Conservation (phyloP, 2,113 vertebrate genomes). For the Cyanoramphus novaezelandiae region DNA sequence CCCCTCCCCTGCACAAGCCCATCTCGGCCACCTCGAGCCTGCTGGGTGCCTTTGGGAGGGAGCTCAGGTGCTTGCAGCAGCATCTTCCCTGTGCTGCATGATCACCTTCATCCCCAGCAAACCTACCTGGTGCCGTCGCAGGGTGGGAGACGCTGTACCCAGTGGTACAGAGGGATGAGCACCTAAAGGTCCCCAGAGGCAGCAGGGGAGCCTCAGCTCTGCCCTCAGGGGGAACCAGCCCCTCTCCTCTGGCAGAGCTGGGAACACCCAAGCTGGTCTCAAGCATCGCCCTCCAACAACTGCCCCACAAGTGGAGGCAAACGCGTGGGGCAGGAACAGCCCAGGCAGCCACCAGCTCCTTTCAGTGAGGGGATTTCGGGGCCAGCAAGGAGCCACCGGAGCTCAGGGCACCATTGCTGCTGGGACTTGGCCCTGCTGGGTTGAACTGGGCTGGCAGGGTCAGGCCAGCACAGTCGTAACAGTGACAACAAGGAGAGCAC, state of each 20-base stretch:
- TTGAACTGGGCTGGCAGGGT: not conserved
- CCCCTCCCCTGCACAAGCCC: not conserved
- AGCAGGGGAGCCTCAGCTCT: not conserved
- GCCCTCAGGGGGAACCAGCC: not conserved
- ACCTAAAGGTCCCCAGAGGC: not conserved
- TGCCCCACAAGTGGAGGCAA: not conserved
- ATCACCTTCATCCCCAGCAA: not conserved
- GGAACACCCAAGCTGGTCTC: not conserved
- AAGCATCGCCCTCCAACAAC: not conserved
- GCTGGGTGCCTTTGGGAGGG: not conserved
- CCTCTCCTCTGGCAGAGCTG: not conserved
- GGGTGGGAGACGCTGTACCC: not conserved
- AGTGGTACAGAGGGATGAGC: not conserved
- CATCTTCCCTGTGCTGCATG: not conserved
- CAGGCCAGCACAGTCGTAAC: not conserved
- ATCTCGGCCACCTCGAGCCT: not conserved
- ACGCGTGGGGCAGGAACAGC: not conserved
- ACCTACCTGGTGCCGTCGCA: not conserved
- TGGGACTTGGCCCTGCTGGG: not conserved
- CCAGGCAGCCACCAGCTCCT: not conserved
- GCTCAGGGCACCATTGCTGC: not conserved
- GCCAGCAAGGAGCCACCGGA: not conserved
- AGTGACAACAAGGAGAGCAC: not conserved
- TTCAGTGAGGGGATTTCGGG: not conserved
- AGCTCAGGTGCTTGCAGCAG: not conserved